Evolutionary conservation across 2,888 invertebrate species (phyloP), one percentile per base, ranked within the genome.

Genomic region (Nowickia ferox): DNA sequence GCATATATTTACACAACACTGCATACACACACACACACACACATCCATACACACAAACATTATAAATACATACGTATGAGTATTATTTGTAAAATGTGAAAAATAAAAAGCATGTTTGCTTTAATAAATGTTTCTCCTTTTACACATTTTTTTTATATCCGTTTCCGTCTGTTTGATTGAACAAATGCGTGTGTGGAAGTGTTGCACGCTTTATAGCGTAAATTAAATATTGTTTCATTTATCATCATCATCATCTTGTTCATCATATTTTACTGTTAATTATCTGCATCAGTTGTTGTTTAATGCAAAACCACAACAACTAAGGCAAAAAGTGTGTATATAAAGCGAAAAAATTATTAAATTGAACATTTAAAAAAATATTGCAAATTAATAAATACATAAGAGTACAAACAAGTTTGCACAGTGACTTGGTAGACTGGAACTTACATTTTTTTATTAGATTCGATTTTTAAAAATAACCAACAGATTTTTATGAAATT

Each of bases 171-270:
- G 57, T 78, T 78, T 66, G 59, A 78, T 78, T 78, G 71, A 65
- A 55, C 53, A 80, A 71, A 22, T 66, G 65, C 38, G 38, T 53
- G 19, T 79, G 19, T 30, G 30, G 0, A 59, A 53, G 68, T 81
- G 68, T 66, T 68, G 38, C 19, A 53, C 30, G 59, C 61, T 68
- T 68, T 77, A 77, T 53, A 71, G 72, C 83, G 57, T 66, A 77
- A 83, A 77, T 77, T 77, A 72, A 77, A 83, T 77, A 77, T 78
- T 78, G 59, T 83, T 83, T 68, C 44, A 71, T 77, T 76, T 83
- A 74, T 59, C 15, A 59, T 51, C 17, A 53, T 51, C 38, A 69
- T 53, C 19, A 46, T 65, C 19, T 1, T 69, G 17, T 15, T 72
- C 48, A 40, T 84, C 38, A 66, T 74, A 63, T 76, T 82, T 71